Base-by-base conservation (phyloP, 1,140 invertebrate species). In the Dendrolimus kikuchii region DNA sequence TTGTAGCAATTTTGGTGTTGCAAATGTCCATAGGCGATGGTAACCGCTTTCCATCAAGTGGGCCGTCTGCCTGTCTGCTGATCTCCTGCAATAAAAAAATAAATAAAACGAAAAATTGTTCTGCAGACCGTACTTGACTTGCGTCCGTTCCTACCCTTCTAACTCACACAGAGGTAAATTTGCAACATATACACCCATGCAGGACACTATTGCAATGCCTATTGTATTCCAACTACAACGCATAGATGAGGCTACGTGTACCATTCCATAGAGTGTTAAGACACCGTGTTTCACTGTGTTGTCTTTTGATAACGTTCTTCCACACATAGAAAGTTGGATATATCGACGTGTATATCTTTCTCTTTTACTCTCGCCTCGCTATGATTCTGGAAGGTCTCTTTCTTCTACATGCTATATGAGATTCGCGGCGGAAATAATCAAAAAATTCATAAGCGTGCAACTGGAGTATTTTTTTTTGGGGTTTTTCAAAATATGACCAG, bases 91-190 rank as follows among this genome's bases (percentile, higher is more conserved):
- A n/a, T n/a, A n/a, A n/a, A n/a, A n/a, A 46, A 46, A 46, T 46
- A 46, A 46, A 46, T 10, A 10, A 46, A 23, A 10, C 4, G 9
- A 7, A 36, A 23, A 46, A 36, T 62, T 71, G 49, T 58, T 71
- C 66, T 76, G 68, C 68, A 10, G 10, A 65, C 80, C 36, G 7
- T 83, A 78, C 71, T 42, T 41, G 57, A 49, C 45, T 68, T 71
- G 73, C 72, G 69, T 74, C 64, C 68, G 71, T 67, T 74, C 71
- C 74, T 73, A 74, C 77, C 80, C 76, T 79, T 72, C 62, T 57
- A 58, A 72, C 75, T 23, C 66, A 66, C 66, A 71, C 66, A 54
- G 40, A 36, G 8, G 36, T 49, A 50, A 46, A 44, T 43, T 38
- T 7, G 8, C 46, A 8, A 8, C 46, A 48, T 48, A 36, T 38